These are phyloP conservation scores for Athripsodes cinereus DNA, from an alignment of 2,888 invertebrate genomes.

Conservation along the genomic window DNA sequence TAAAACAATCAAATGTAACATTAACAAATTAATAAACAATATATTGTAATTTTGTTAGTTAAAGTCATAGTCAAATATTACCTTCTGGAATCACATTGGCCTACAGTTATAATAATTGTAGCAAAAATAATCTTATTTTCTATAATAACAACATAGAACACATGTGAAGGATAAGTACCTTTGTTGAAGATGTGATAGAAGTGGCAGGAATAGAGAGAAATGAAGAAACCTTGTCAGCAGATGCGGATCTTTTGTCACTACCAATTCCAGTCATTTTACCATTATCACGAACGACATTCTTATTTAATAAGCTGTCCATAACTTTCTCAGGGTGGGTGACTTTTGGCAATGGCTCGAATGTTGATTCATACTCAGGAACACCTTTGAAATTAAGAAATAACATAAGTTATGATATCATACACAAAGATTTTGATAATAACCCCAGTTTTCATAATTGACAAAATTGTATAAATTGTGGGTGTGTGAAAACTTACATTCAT, in stretches of 20 bases:
- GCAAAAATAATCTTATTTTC: not conserved
- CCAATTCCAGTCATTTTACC: not conserved
- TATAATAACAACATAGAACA: not conserved
- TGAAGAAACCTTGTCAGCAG: not conserved
- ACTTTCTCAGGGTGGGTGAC: not conserved
- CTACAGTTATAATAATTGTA: no score
- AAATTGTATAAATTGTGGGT: no score
- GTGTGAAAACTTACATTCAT: not conserved
- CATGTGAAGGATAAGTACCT: constrained; percentile 11
- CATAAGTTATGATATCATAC: no score
- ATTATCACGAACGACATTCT: not conserved
- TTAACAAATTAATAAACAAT: not conserved
- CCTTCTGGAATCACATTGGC: no score
- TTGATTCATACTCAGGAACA: no score
- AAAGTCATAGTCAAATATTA: no score
- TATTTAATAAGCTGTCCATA: not conserved
- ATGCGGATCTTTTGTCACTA: not conserved
- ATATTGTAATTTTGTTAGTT: no score
- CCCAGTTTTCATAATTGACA: no score
- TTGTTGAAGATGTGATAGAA: constrained; percentile 13
- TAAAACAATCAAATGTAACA: not conserved
- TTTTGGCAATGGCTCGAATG: no score
- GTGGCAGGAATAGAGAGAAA: constrained; percentile 7
- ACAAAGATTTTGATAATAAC: no score
- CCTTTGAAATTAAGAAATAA: no score